Conservation (phyloP, 2,113 vertebrate species). For the Cygnus atratus region DNA sequence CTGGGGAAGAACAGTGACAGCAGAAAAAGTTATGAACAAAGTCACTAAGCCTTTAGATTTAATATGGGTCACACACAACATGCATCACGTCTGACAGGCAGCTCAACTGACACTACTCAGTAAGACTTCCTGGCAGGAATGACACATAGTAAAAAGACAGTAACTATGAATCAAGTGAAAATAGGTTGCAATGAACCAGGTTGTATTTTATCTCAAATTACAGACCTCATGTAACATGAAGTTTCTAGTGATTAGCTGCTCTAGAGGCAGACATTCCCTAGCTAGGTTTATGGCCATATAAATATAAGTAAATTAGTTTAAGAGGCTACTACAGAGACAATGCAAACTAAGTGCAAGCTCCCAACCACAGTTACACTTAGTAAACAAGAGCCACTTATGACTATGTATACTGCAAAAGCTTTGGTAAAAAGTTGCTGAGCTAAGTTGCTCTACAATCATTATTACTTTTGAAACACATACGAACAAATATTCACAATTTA, state of each 20-base stretch:
- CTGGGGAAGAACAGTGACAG: not conserved
- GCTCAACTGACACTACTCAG: not conserved
- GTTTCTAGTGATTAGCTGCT: not conserved
- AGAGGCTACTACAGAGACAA: not conserved
- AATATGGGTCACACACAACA: not conserved
- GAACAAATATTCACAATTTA: not conserved
- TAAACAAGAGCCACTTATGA: not conserved
- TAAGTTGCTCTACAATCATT: not conserved
- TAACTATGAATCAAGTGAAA: not conserved
- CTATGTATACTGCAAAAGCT: not conserved
- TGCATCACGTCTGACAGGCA: not conserved
- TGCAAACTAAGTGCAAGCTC: not conserved
- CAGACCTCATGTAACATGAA: accelerated
- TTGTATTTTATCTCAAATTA: not conserved
- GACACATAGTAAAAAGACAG: not conserved
- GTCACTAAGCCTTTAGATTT: not conserved
- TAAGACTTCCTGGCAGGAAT: not conserved
- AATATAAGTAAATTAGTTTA: not conserved
- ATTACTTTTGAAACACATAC: not conserved
- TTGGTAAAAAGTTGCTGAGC: not conserved
- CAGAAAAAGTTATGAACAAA: not conserved
- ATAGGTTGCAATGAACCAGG: not conserved
- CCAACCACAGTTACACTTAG: not conserved
- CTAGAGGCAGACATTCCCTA: not conserved
- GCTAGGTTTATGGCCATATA: accelerated